A percentile compares a stretch with the other conserved stretches of the same genome.
Conservation (phyloP, 2,113 vertebrate species). For the Condylura cristata region DNA sequence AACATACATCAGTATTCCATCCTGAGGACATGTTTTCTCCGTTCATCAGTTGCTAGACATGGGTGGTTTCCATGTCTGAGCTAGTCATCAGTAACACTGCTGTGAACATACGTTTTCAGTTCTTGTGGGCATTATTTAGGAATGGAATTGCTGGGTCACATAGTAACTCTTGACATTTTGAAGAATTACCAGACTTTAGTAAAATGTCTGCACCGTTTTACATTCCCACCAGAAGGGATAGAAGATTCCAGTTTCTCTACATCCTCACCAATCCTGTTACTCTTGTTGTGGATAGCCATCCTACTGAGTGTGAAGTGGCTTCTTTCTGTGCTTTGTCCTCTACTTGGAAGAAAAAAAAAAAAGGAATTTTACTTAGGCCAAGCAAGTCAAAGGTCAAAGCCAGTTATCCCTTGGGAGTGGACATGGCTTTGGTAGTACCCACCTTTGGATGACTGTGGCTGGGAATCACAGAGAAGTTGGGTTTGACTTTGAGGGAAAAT, state of each 20-base stretch:
- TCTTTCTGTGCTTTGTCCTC: not conserved
- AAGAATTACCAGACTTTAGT: not conserved
- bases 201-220: not conserved
- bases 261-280: not conserved
- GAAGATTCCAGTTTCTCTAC: not conserved
- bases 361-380: not conserved
- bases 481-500: not conserved
- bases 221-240: not conserved
- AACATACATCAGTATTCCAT: not conserved
- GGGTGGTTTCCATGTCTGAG: not conserved
- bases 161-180: not conserved
- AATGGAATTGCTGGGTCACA: not conserved
- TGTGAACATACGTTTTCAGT: not conserved
- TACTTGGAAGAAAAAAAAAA: not conserved
- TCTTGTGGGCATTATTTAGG: not conserved
- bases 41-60: not conserved
- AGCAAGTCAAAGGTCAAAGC: not conserved
- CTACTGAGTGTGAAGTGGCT: not conserved
- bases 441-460: not conserved
- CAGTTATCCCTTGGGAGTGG: not conserved
- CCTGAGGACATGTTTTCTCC: not conserved
- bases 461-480: not conserved
- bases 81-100: not conserved
- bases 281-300: not conserved
- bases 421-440: not conserved